Conservation (phyloP, 2,113 vertebrate species). For the Balaenoptera acutorostrata region DNA sequence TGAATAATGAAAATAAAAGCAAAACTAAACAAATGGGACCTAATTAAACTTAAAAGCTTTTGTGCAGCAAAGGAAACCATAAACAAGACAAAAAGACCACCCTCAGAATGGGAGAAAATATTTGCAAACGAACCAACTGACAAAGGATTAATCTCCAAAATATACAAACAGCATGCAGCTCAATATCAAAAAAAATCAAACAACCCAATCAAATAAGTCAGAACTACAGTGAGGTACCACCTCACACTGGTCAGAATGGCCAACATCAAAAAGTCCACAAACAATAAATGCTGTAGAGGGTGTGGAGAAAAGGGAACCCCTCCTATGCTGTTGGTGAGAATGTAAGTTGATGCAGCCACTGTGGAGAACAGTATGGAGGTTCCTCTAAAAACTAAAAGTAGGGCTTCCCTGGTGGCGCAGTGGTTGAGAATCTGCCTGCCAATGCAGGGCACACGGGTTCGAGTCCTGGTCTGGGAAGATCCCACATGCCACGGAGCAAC, state of each 20-base stretch:
- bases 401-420: no score
- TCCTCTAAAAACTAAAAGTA: background rate
- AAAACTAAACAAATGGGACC: background rate
- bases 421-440: no score
- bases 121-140: background rate
- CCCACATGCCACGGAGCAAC: no score
- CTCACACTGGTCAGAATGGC: background rate
- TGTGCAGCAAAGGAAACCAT: background rate
- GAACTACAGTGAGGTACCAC: background rate
- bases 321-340: background rate
- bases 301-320: background rate
- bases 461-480: no score
- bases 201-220: background rate
- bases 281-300: background rate
- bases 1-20: background rate
- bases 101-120: background rate
- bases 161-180: background rate
- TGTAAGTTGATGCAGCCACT: background rate
- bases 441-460: no score
- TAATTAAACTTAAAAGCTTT: background rate
- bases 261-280: background rate
- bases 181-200: background rate
- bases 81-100: background rate
- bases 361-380: background rate
- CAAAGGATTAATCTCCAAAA: background rate